A percentile compares a stretch with the other conserved stretches of the same genome.
phyloP scores from a whole-genome alignment of 2,113 vertebrate species.

The Holacanthus passer region DNA sequence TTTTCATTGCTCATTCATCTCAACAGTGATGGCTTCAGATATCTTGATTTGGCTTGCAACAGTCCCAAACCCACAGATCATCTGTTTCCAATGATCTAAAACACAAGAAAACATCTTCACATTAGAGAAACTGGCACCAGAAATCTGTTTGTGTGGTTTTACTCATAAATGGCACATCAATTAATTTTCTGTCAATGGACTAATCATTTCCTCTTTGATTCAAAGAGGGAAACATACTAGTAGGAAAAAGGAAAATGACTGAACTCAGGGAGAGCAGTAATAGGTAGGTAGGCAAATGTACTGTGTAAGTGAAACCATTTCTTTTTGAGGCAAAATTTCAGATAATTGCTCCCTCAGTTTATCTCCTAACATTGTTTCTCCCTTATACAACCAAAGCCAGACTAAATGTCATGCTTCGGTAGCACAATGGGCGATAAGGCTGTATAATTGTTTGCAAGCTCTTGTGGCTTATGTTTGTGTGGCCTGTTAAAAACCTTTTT shows the following conservation, averaged over 20 bases:
- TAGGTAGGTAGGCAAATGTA: not conserved
- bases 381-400: slow-evolving; percentile 36
- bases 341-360: slow-evolving; percentile 22
- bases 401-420: slow-evolving; percentile 54
- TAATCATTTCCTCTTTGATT: not conserved
- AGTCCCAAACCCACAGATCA: not conserved
- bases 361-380: slow-evolving; percentile 48
- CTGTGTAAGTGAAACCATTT: slow-evolving; percentile 3
- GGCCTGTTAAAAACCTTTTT: slow-evolving; percentile 7
- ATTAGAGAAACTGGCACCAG: not conserved
- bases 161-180: not conserved
- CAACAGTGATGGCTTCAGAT: not conserved
- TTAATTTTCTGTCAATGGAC: not conserved
- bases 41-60: not conserved
- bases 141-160: no score
- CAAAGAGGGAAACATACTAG: not conserved
- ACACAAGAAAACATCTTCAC: not conserved
- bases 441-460: slow-evolving; percentile 35
- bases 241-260: not conserved
- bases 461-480: slow-evolving; percentile 35
- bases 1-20: not conserved
- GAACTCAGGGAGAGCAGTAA: not conserved
- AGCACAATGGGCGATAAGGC: slow-evolving; percentile 38
- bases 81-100: not conserved
- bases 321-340: not conserved